A percentile compares a stretch with the other conserved stretches of the same genome.
Evolutionary conservation across 2,888 invertebrate species (phyloP).

Genomic region (Orthonevra nobilis): DNA sequence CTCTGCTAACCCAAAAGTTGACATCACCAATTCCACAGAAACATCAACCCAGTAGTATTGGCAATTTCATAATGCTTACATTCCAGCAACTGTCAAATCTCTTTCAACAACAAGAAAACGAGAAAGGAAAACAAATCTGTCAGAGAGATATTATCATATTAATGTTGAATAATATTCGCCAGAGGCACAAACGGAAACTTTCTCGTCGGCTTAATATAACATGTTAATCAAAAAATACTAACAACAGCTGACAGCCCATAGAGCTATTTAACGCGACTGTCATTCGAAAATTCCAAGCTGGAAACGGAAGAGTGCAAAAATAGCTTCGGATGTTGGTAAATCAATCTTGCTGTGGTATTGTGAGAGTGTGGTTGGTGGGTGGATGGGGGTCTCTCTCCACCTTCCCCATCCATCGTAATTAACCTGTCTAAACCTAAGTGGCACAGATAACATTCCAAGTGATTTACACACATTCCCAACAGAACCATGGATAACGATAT

Average conservation of each 20-base stretch:
- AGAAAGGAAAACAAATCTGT: conserved; percentile 10
- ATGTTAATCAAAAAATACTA: conserved; percentile 1
- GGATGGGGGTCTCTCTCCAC: no score
- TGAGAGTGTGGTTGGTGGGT: conserved; percentile 2
- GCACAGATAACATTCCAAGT: conserved; percentile 30
- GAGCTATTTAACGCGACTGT: no score
- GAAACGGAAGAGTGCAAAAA: neutral
- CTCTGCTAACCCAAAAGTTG: no score
- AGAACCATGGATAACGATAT: conserved; percentile 5
- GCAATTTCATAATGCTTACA: no score
- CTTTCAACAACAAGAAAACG: no score
- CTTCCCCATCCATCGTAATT: conserved; percentile 56
- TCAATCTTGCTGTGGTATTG: conserved; percentile 25
- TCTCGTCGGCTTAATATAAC: neutral
- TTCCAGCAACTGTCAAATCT: no score
- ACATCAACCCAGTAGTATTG: no score
- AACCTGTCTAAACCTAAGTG: conserved; percentile 51
- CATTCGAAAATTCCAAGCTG: neutral
- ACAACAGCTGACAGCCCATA: no score
- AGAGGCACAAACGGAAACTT: conserved; percentile 25
- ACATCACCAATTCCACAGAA: no score
- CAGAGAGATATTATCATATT: conserved; percentile 30
- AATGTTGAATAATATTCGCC: conserved; percentile 37
- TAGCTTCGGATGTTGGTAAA: conserved; percentile 35
- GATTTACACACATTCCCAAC: conserved; percentile 29